phyloP scores from a whole-genome alignment of 2,797 vertebrate genomes.

The Silurus lanzhouensis region DNA sequence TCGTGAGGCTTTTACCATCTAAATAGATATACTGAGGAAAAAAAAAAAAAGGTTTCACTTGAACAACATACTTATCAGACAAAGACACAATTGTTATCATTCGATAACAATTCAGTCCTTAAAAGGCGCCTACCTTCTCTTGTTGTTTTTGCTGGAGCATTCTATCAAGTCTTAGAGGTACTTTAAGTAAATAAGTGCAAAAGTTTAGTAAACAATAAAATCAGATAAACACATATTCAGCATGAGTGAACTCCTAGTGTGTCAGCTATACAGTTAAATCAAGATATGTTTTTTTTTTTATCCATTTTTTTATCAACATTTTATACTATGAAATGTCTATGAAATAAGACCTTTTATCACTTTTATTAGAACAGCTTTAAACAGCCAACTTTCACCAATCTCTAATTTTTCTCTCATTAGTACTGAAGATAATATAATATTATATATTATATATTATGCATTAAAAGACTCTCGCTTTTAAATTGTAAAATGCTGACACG shows the following conservation, averaged over 20 bases:
- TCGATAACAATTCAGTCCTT: background rate
- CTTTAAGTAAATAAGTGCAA: background rate
- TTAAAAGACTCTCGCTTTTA: too few relatives aligned
- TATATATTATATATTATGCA: too few relatives aligned
- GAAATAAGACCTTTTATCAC: background rate
- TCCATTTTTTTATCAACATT: too few relatives aligned
- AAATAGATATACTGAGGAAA: conserved; percentile 80
- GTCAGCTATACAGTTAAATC: too few relatives aligned
- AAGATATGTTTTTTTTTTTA: too few relatives aligned
- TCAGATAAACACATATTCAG: background rate
- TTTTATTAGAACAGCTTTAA: background rate
- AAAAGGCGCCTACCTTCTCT: background rate
- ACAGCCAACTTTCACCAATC: background rate
- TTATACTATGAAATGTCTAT: too few relatives aligned
- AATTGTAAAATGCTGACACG: too few relatives aligned
- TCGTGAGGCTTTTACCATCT: conserved; percentile 88
- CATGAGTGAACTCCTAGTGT: too few relatives aligned
- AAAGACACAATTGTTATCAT: background rate
- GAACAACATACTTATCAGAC: background rate
- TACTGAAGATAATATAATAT: too few relatives aligned
- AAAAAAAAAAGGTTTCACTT: background rate
- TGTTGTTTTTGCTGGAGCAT: background rate
- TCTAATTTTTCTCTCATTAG: background rate
- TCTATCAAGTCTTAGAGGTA: background rate
- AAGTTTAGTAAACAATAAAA: background rate